Base-by-base conservation (phyloP, 1,140 invertebrate genomes). In the Rhyzopertha dominica region DNA sequence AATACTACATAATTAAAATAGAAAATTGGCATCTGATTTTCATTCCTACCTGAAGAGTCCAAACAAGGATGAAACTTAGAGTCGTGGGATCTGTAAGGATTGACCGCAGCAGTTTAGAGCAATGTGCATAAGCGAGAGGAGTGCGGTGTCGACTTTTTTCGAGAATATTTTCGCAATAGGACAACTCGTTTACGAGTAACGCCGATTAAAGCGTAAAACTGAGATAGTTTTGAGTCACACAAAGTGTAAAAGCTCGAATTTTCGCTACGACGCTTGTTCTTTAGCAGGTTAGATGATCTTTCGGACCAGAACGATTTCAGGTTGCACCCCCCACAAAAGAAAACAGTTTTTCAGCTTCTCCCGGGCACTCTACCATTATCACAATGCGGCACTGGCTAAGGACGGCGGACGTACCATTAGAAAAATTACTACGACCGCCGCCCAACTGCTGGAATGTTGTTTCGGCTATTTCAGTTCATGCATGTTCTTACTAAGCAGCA, bases 401-500 rank as follows among this genome's bases (percentile, higher is more conserved):
- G 49, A 36, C 26, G 34, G 32, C 12, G 31, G 54, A 54, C 58
- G 60, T 60, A 58, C 59, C 44, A 51, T 44, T 38, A 35, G 35
- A 58, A 37, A 31, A 5, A 30, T 51, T 51, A 19, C 14, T 58
- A 55, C 53, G 51, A 58, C 45, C 36, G 25, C 41, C 43, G 24
- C 35, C 34, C 48, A 43, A 48, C 24, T n/a, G 53, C 49, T 61
- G 62, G 59, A 63, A 62, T 62, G 58, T 52, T 47, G 49, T 34
- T 31, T 13, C 36, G 42, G 53, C 66, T 65, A 64, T 53, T 69
- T 75, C 70, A 77, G 79, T 71, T 87, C 84, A 59, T 85, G 84
- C 56, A 89, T 70, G 68, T 89, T 90, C 74, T 89, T 89, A 64
- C 85, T 89, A 51, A 90, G 75, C 29, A 90, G 74, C 54, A 90